phyloP scores from a whole-genome alignment of 2,888 invertebrate species.

The Gasteruption jaculator region DNA sequence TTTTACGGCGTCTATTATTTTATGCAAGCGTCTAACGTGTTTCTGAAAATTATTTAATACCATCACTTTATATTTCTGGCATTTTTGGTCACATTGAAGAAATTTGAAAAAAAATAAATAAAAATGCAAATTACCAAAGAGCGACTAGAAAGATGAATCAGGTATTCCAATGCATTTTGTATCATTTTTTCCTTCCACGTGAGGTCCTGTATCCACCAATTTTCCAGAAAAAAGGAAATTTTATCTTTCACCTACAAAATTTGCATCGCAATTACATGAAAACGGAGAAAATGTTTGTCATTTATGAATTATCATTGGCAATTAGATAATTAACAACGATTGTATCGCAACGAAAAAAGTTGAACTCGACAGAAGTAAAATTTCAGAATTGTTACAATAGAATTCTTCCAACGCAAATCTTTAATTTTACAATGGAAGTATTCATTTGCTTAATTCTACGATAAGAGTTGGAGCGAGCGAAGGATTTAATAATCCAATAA shows the following conservation, averaged over 20 bases:
- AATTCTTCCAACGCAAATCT: too few species aligned
- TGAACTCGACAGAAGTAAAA: too few species aligned
- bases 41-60: slow-evolving; percentile 19
- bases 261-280: too few species aligned
- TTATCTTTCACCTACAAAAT: slow-evolving; percentile 24
- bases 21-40: slow-evolving; percentile 27
- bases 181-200: slow-evolving; percentile 24
- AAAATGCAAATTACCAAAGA: slow-evolving; percentile 26
- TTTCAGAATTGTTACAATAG: too few species aligned
- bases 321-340: too few species aligned
- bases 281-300: too few species aligned
- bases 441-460: too few species aligned
- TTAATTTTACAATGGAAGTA: too few species aligned
- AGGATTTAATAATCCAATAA: too few species aligned
- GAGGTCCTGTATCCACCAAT: slow-evolving; percentile 27
- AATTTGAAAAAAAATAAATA: background rate
- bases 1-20: slow-evolving; percentile 22
- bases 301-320: too few species aligned
- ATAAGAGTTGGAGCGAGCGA: too few species aligned
- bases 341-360: too few species aligned
- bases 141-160: slow-evolving; percentile 18
- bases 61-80: slow-evolving; percentile 1
- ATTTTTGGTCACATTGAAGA: background rate
- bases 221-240: slow-evolving; percentile 27
- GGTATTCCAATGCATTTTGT: slow-evolving; percentile 24